Evolutionary conservation across 2,113 vertebrate genomes (phyloP).

Genomic region (Phalacrocorax carbo): DNA sequence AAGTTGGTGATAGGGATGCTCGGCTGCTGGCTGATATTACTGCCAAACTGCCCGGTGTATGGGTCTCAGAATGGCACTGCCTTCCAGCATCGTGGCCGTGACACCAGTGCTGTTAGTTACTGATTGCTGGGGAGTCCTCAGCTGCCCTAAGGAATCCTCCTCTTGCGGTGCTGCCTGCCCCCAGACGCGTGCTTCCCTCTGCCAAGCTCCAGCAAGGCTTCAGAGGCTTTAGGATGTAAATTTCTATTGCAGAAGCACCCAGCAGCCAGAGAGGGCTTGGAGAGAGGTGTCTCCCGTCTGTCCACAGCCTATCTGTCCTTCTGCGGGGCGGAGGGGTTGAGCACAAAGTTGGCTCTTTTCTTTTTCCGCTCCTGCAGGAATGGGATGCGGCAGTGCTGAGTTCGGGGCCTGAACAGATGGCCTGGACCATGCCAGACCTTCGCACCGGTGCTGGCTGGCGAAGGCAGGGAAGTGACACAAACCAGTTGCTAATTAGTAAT

Average conservation of each 20-base stretch:
- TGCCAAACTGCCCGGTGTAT: accelerated
- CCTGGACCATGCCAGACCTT: background rate
- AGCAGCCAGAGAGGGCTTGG: background rate
- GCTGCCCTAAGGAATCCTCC: background rate
- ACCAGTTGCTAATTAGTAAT: conserved; percentile 30
- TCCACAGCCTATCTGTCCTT: background rate
- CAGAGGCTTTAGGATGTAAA: background rate
- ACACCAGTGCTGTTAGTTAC: background rate
- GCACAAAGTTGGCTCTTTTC: background rate
- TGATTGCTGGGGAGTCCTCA: background rate
- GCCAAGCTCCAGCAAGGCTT: background rate
- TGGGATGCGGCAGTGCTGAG: accelerated
- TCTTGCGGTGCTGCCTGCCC: background rate
- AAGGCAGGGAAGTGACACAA: background rate
- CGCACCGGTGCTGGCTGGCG: background rate
- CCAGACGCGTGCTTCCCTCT: background rate
- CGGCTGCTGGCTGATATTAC: background rate
- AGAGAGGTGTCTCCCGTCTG: background rate
- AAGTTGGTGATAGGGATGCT: background rate
- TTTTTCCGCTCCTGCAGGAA: background rate
- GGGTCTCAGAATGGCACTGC: background rate
- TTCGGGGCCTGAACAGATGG: conserved; percentile 17
- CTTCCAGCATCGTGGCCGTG: background rate
- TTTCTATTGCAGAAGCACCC: background rate
- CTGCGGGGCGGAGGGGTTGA: background rate